Percentiles rank a stretch among this genome's conserved stretches.
Evolutionary conservation across 2,888 invertebrate genomes (phyloP).

Genomic region (Nipponacmea schrenckii): DNA sequence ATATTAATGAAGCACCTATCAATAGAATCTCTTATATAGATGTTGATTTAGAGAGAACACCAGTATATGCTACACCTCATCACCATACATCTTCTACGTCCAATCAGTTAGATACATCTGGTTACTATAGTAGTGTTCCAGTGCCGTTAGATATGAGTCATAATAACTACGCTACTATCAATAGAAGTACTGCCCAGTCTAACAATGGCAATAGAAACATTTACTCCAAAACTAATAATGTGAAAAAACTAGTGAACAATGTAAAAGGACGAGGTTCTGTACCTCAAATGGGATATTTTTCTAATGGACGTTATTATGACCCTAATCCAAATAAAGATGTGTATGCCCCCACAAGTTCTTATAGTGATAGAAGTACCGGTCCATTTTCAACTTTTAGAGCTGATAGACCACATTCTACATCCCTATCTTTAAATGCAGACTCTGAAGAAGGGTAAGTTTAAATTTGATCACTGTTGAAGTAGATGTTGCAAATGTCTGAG

Average conservation of each 20-base stretch:
- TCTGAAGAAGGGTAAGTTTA: slow-evolving; percentile 45
- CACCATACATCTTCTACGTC: slow-evolving; percentile 34
- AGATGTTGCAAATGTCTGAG: not conserved
- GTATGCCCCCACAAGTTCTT: slow-evolving; percentile 60
- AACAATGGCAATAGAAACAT: slow-evolving; percentile 29
- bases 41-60: slow-evolving; percentile 37
- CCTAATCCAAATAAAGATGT: slow-evolving; percentile 51
- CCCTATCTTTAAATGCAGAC: slow-evolving; percentile 39
- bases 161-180: slow-evolving; percentile 28
- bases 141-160: slow-evolving; percentile 38
- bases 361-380: slow-evolving; percentile 54
- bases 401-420: slow-evolving; percentile 42
- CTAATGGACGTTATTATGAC: slow-evolving; percentile 58
- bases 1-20: slow-evolving; percentile 36
- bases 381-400: slow-evolving; percentile 52
- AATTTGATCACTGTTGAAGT: not conserved
- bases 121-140: slow-evolving; percentile 56
- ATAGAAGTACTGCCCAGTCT: slow-evolving; percentile 3
- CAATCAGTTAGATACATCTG: slow-evolving; percentile 36
- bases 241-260: slow-evolving; percentile 16
- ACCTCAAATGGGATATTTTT: slow-evolving; percentile 49
- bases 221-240: slow-evolving; percentile 6
- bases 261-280: slow-evolving; percentile 13
- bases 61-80: slow-evolving; percentile 42
- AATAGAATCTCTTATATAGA: slow-evolving; percentile 55